phyloP scores from a whole-genome alignment of 2,888 invertebrate genomes.

The Cephonodes hylas region DNA sequence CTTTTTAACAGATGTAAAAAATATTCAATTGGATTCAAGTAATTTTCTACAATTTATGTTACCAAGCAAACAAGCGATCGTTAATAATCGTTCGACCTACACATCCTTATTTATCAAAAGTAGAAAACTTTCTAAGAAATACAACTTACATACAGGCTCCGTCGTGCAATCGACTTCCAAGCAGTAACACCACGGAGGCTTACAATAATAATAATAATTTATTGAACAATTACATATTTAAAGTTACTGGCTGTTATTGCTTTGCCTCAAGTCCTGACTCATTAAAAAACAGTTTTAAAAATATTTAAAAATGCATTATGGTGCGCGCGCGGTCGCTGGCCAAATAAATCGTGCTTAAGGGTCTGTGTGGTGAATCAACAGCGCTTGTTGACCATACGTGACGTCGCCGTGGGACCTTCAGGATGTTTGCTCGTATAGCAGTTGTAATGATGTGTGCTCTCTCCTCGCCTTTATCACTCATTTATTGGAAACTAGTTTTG shows the following conservation, averaged over 20 bases:
- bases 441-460: conserved; percentile 4
- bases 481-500: background rate
- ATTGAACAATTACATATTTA: too few relatives aligned
- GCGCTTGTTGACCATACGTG: conserved; percentile 56
- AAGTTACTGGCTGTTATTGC: too few relatives aligned
- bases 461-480: background rate
- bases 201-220: too few relatives aligned
- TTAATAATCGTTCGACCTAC: too few relatives aligned
- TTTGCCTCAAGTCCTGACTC: background rate
- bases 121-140: too few relatives aligned
- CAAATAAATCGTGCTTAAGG: conserved; percentile 58
- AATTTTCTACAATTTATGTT: too few relatives aligned
- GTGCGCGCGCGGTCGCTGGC: conserved; percentile 33
- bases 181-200: too few relatives aligned
- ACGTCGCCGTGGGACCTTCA: conserved; percentile 24
- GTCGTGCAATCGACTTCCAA: too few relatives aligned
- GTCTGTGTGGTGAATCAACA: conserved; percentile 50
- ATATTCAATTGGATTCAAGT: too few relatives aligned
- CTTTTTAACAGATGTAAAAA: background rate
- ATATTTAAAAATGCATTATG: conserved; percentile 65
- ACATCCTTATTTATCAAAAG: too few relatives aligned
- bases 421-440: background rate
- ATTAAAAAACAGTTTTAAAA: conserved; percentile 10
- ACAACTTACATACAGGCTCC: too few relatives aligned
- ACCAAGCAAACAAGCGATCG: too few relatives aligned